Conservation (phyloP, 2,113 vertebrate species). For the Grammomys dolichurus region DNA sequence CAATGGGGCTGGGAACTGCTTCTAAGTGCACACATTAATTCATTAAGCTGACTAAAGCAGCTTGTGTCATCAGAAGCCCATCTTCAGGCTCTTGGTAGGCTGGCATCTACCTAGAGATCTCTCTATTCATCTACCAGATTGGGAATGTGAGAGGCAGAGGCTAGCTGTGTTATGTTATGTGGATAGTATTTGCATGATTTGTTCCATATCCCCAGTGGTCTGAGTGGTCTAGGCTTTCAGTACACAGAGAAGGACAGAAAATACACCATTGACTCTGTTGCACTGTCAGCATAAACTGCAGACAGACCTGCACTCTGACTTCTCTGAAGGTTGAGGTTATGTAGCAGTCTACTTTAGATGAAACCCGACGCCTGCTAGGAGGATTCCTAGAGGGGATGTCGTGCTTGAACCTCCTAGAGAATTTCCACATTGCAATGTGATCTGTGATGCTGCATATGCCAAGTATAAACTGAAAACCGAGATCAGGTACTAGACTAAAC, state of each 20-base stretch:
- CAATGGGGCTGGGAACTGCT: background rate
- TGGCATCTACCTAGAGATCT: constrained; percentile 11
- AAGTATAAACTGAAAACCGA: constrained; percentile 35
- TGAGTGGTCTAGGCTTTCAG: constrained; percentile 51
- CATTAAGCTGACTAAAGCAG: background rate
- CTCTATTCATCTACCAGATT: constrained; percentile 2
- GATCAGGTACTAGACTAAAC: constrained; percentile 41
- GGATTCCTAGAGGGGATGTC: constrained; percentile 62
- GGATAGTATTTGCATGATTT: constrained; percentile 61
- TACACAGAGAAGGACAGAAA: constrained; percentile 37
- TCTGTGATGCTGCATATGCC: background rate
- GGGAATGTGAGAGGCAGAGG: constrained; percentile 46
- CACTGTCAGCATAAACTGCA: constrained; percentile 53
- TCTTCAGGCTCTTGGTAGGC: background rate
- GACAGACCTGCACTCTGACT: constrained; percentile 5
- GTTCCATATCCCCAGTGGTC: constrained; percentile 59
- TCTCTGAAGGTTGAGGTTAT: constrained; percentile 58
- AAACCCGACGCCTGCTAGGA: constrained; percentile 52
- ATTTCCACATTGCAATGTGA: constrained; percentile 47
- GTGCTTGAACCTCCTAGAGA: constrained; percentile 36
- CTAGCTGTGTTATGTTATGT: constrained; percentile 48
- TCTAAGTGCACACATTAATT: background rate
- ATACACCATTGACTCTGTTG: constrained; percentile 47
- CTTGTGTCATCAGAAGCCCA: background rate
- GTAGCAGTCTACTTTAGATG: constrained; percentile 34